Evolutionary conservation across 2,888 invertebrate species (phyloP), one percentile per base, ranked within the genome.

Genomic region (Suillia variegata): DNA sequence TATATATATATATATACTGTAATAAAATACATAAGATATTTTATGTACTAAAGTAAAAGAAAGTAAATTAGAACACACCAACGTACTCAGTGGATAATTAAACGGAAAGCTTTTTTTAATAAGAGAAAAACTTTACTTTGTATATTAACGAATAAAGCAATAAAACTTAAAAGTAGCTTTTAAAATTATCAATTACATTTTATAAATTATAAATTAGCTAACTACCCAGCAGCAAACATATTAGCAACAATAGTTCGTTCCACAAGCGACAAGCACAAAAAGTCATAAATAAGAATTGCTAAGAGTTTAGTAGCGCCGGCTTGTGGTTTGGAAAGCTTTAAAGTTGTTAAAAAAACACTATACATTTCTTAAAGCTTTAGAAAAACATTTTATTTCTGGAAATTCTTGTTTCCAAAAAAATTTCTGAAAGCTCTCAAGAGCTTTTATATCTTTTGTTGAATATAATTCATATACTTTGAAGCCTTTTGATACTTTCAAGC

Each of bases 51-150:
- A 54, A 24, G 48, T 34, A 24, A 17, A 47, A 50, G 20, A 59
- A 54, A 18, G 54, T 34, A 50, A 6, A 33, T 38, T 49, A 34
- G 38, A 18, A 59, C 17, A 56, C 8, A 38, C 21, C 59, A 45
- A 34, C 60, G 55, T 72, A 73, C 73, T 73, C 75, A 73, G 73
- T 72, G 73, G 73, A 73, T 73, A 73, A 49, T 52, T 52, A 48
- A 62, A 60, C 57, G 51, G 56, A 57, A 67, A 69, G 68, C 62
- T 66, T 70, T 72, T 70, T 66, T 58, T 56, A 33, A 66, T n/a
- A n/a, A n/a, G n/a, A n/a, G n/a, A n/a, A n/a, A n/a, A n/a, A 51
- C 33, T 51, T 33, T 24, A 50, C 38, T 38, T 38, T n/a, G 38
- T 13, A n/a, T 38, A 38, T 8, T 38, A 38, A 12, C 12, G 6